Base-by-base conservation (phyloP, 2,113 vertebrate genomes). In the Tretioscincus oriximinensis region DNA sequence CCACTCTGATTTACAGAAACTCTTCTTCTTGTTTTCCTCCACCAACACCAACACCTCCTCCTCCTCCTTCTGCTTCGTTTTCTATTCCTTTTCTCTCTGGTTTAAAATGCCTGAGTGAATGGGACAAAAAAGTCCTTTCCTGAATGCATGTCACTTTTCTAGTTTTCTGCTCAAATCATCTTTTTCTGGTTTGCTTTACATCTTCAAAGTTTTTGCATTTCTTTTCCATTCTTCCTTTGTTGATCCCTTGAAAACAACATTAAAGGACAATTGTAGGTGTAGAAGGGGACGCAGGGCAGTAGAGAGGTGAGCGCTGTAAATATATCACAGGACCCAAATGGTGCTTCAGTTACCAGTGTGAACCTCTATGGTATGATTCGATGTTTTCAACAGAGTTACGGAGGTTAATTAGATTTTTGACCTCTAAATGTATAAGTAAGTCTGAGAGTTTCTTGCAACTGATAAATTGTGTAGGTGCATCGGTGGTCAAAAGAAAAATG, bases 331-430 rank as follows among this genome's bases (percentile, higher is more conserved):
- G 81, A 64, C 66, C 74, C 66, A 85, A 86, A 74, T 64, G n/a
- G 72, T 73, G 79, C 80, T 76, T 26, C 26, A 54, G 84, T 78
- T 69, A 78, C 84, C 89, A 91, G 68, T 73, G 86, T 90, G 88
- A 84, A 85, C 85, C 87, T 77, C 75, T 64, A 85, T 90, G 58
- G 63, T 75, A 75, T 90, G 90, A 88, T 83, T 85, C 85, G 84
- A 82, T 85, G 81, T 83, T 93, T 93, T 86, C 90, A 92, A 87
- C 84, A 76, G 88, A 92, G 89, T 92, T 88, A 85, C 86, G 84
- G 81, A 78, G 92, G 95, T 95, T 96, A 95, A 96, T 96, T 94
- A 95, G 88, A 94, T 94, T 93, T 93, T 86, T 84, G 85, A 95
- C 92, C 95, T 92, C 2, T 81, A 87, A 90, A 91, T 83, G 86